Evolutionary conservation across 2,797 vertebrate genomes (phyloP), one percentile per base, ranked within the genome.

Genomic region (Bovichtus diacanthus): DNA sequence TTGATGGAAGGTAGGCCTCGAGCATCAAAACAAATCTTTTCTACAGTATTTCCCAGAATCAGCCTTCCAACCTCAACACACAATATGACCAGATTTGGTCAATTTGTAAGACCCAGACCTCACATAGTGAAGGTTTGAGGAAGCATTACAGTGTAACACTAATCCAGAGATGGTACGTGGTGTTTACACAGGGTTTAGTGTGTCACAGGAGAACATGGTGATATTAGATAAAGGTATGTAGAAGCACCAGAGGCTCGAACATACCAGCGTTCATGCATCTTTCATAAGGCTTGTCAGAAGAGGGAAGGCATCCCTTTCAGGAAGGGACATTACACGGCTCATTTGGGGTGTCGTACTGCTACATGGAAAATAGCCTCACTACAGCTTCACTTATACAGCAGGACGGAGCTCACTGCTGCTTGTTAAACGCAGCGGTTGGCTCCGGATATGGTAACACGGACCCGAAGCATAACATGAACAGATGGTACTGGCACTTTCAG

Each of bases 271-370:
- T 87, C 88, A 90, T 92, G 85, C 85, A 90, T 89, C 51, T 89
- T 90, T 90, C 87, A 91, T 87, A 41, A 85, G 80, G 51, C 55
- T 55, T 75, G 85, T 80, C 69, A 68, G 84, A 73, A 9, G 2
- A 59, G 63, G 10, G 4, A 18, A 64, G 78, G 50, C 74, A 31
- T 80, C 55, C 50, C 27, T 89, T 82, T 72, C 63, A 82, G 78
- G 62, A 76, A 36, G 55, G 74, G 47, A 69, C 76, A 88, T 91
- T 90, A 90, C 89, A 87, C 64, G 77, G 74, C 86, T 92, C 87
- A 89, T 91, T 88, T 78, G 64, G 65, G 70, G 59, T 61, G 87
- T 82, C 64, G 50, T 75, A 80, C 82, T 74, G 71, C 83, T 70
- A 75, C 79, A 81, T 43, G 70, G 70, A 72, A 75, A 84, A 78